Evolutionary conservation across 2,888 invertebrate species (phyloP).

Genomic region (Ganaspis brasiliensis): DNA sequence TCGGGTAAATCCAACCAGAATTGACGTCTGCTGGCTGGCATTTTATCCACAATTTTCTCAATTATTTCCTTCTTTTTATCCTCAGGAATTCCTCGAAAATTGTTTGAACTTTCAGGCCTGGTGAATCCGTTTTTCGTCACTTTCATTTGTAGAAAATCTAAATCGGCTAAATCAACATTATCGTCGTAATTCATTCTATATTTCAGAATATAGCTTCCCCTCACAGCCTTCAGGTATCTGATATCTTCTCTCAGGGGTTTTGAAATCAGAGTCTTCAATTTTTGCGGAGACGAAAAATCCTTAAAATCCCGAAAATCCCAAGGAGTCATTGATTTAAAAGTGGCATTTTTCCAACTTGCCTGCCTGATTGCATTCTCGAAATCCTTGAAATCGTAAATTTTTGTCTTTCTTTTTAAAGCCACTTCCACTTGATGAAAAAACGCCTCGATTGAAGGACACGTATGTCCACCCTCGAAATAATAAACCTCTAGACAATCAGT

Average conservation of each 20-base stretch:
- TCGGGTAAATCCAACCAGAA: conserved; percentile 48
- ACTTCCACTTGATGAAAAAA: conserved; percentile 38
- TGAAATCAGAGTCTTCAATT: conserved; percentile 32
- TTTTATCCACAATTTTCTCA: conserved; percentile 44
- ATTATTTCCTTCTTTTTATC: conserved; percentile 47
- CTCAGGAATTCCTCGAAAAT: conserved; percentile 44
- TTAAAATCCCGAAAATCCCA: conserved; percentile 22
- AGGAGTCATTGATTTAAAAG: conserved; percentile 20
- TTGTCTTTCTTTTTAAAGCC: conserved; percentile 13
- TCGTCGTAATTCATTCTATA: conserved; percentile 38
- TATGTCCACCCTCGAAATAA: conserved; percentile 35
- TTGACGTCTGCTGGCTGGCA: conserved; percentile 44
- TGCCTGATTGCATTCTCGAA: conserved; percentile 26
- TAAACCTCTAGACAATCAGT: conserved; percentile 29
- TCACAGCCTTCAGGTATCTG: neutral
- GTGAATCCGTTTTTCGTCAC: conserved; percentile 44
- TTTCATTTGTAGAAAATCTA: conserved; percentile 44
- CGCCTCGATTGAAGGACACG: neutral
- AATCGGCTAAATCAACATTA: conserved; percentile 17
- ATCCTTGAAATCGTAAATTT: conserved; percentile 38
- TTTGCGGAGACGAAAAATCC: conserved; percentile 6
- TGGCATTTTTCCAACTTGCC: conserved; percentile 2
- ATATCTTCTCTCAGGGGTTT: conserved; percentile 29
- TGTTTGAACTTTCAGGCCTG: neutral
- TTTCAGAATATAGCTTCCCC: neutral